phyloP scores from a whole-genome alignment of 2,113 vertebrate genomes.

The Chaetodon trifascialis region DNA sequence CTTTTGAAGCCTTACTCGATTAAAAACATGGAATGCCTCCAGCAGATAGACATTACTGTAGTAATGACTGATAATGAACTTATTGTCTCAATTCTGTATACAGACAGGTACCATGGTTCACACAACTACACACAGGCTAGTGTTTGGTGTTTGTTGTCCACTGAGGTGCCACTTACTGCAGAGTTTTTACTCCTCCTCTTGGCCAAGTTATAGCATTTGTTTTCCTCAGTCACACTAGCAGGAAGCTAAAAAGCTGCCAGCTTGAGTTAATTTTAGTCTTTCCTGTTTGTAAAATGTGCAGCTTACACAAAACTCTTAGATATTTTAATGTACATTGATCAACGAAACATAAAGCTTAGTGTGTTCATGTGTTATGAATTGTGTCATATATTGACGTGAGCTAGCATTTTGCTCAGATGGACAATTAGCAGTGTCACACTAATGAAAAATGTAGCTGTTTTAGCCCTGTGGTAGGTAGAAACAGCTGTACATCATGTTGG shows the following conservation, averaged over 20 bases:
- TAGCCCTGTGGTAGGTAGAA: conserved; percentile 29
- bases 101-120: conserved; percentile 27
- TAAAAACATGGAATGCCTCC: conserved; percentile 22
- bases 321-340: not conserved
- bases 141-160: conserved; percentile 34
- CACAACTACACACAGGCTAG: conserved; percentile 21
- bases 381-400: not conserved
- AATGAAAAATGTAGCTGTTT: conserved; percentile 48
- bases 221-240: conserved; percentile 26
- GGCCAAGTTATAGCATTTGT: conserved; percentile 22
- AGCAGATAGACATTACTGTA: conserved; percentile 30
- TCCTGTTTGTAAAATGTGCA: conserved; percentile 23
- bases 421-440: conserved; percentile 12
- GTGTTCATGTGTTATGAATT: not conserved
- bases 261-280: not conserved
- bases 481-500: not conserved
- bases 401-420: conserved; percentile 9
- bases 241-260: conserved; percentile 14
- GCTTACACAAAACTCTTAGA: not conserved
- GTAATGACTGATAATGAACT: conserved; percentile 45
- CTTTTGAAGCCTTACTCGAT: conserved; percentile 25
- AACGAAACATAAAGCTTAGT: not conserved
- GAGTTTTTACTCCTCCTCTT: conserved; percentile 20
- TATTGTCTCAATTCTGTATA: conserved; percentile 41
- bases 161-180: conserved; percentile 31